phyloP scores from a whole-genome alignment of 2,888 invertebrate genomes.

The Allophyes oxyacanthae region DNA sequence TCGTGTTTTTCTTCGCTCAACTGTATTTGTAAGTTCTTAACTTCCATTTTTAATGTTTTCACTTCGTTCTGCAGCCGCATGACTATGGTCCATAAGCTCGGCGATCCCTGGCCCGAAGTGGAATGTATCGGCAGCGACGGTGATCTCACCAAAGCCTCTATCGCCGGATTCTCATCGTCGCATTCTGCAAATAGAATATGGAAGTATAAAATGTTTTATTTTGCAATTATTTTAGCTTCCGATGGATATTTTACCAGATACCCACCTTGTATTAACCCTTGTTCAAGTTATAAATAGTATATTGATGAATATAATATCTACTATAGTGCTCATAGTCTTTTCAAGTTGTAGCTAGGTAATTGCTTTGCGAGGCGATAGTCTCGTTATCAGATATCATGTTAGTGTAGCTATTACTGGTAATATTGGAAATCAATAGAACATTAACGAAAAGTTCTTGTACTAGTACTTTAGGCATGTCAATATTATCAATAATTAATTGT shows the following conservation, averaged over 20 bases:
- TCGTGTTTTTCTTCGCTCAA: conserved; percentile 92
- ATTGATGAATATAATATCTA: conserved; percentile 17
- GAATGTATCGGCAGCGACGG: conserved; percentile 84
- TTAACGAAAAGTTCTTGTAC: conserved; percentile 22
- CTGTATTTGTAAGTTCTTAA: conserved; percentile 89
- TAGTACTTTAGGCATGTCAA: conserved; percentile 23
- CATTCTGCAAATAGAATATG: conserved; percentile 82
- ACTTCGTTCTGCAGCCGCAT: conserved; percentile 93
- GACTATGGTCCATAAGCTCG: conserved; percentile 93
- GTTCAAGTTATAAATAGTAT: conserved; percentile 26
- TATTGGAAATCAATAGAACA: conserved; percentile 35
- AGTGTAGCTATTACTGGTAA: conserved; percentile 36
- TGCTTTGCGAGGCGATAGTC: conserved; percentile 14
- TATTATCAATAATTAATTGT: conserved; percentile 23
- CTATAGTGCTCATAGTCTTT: conserved; percentile 9
- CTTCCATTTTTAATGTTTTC: conserved; percentile 90
- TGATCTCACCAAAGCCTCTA: conserved; percentile 84
- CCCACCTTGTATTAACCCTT: conserved; percentile 61
- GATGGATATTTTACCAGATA: conserved; percentile 57
- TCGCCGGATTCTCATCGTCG: conserved; percentile 81
- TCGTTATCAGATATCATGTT: conserved; percentile 34
- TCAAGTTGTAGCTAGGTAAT: conserved; percentile 9
- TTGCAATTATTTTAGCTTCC: conserved; percentile 22
- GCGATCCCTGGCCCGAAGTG: conserved; percentile 77
- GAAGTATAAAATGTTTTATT: conserved; percentile 56